These are phyloP conservation scores for Plecotus auritus DNA, from an alignment of 2,113 vertebrate genomes.

Conservation along the genomic window DNA sequence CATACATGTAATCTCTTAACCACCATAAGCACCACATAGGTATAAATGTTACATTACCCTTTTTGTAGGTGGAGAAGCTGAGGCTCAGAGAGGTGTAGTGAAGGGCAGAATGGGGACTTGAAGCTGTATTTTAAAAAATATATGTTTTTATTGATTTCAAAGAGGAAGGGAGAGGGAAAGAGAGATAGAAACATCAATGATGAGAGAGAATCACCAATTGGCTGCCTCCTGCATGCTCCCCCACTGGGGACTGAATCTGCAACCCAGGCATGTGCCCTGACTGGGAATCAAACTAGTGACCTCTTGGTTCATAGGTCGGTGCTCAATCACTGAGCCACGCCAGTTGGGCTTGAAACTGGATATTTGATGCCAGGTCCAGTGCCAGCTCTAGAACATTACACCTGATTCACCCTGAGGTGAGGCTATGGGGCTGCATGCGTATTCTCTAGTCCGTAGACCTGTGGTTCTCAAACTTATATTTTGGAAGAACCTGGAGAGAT, in stretches of 20 bases:
- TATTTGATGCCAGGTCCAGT: not conserved
- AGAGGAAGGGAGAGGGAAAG: no score
- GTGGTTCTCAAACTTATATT: not conserved
- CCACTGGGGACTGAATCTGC: no score
- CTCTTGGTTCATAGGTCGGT: no score
- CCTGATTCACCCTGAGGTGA: not conserved
- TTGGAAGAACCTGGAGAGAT: not conserved
- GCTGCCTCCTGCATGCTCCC: no score
- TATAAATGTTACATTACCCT: no score
- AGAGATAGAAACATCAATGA: no score
- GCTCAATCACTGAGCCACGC: no score
- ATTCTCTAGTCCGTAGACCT: not conserved
- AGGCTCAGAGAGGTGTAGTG: not conserved
- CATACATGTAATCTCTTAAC: not conserved
- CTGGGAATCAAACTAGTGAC: no score
- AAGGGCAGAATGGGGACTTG: not conserved
- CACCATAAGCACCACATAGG: fast-evolving
- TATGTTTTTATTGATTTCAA: no score
- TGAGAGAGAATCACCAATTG: no score
- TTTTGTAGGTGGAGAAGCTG: not conserved
- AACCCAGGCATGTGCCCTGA: no score
- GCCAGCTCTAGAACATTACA: not conserved
- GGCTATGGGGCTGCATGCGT: not conserved
- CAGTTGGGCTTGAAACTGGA: not conserved
- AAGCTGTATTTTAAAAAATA: no score